These are phyloP conservation scores for Linepithema humile DNA, from an alignment of 1,140 invertebrate genomes.

Conservation along the genomic window DNA sequence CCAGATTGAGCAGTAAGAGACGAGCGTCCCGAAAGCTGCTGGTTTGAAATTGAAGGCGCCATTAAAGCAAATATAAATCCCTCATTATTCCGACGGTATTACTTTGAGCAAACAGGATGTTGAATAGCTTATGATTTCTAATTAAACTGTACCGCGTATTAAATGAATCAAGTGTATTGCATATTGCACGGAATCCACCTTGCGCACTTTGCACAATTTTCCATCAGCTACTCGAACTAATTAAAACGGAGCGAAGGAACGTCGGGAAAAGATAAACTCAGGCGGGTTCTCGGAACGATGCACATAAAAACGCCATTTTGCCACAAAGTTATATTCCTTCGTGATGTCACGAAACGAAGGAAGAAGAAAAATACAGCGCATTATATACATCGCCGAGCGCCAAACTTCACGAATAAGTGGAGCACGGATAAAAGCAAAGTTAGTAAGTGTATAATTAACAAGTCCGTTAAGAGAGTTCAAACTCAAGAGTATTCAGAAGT, in stretches of 20 bases:
- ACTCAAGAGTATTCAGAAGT: constrained; percentile 45
- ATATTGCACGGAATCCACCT: constrained; percentile 13
- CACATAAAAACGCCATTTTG: constrained; percentile 51
- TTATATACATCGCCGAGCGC: constrained; percentile 34
- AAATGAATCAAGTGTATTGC: constrained; percentile 23
- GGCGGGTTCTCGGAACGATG: constrained; percentile 5
- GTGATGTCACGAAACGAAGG: constrained; percentile 22
- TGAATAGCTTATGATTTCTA: constrained; percentile 29
- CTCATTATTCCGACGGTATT: constrained; percentile 20
- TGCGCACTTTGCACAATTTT: constrained; percentile 39
- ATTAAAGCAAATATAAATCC: constrained; percentile 21
- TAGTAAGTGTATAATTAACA: constrained; percentile 70
- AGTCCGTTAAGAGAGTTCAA: constrained; percentile 54
- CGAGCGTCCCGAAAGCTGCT: neutral
- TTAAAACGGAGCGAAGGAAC: constrained; percentile 24
- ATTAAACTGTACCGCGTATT: constrained; percentile 20
- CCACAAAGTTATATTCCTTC: constrained; percentile 46
- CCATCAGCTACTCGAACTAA: constrained; percentile 30
- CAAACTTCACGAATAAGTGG: constrained; percentile 68
- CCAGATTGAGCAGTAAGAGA: neutral
- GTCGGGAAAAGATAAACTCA: constrained; percentile 27
- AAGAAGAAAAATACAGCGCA: constrained; percentile 46
- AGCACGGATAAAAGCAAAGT: constrained; percentile 70
- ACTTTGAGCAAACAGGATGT: constrained; percentile 22
- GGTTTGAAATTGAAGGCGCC: neutral